phyloP scores from a whole-genome alignment of 2,113 vertebrate species.

The Calyptommatus sinebrachiatus region DNA sequence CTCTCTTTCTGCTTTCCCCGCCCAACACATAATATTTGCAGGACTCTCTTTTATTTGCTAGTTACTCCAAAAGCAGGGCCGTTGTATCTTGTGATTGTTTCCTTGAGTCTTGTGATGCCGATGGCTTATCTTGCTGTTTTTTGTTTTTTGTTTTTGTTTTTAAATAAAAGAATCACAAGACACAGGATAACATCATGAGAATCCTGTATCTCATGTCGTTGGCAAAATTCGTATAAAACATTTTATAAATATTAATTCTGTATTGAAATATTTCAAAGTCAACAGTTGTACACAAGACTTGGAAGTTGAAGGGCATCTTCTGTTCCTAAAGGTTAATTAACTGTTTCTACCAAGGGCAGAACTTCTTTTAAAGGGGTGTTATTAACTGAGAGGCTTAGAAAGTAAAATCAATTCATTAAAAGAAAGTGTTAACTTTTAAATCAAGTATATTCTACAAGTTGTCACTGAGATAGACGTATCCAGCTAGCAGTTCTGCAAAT shows the following conservation, averaged over 20 bases:
- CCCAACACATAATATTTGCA: background rate
- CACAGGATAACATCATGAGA: slow-evolving; percentile 3
- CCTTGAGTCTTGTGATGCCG: background rate
- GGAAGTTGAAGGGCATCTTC: background rate
- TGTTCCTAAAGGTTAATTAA: background rate
- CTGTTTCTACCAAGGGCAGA: background rate
- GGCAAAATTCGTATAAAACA: background rate
- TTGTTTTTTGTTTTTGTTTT: background rate
- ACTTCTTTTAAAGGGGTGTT: background rate
- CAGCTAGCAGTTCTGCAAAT: background rate
- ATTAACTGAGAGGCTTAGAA: background rate
- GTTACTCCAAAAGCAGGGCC: background rate
- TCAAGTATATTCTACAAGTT: background rate
- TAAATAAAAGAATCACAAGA: slow-evolving; percentile 25
- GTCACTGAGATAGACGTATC: background rate
- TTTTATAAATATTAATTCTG: background rate
- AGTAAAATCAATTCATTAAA: background rate
- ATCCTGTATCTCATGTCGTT: background rate
- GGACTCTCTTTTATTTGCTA: background rate
- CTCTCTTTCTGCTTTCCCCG: too few relatives aligned
- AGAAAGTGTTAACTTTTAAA: background rate
- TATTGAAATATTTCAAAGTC: background rate
- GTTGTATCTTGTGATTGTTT: slow-evolving; percentile 9
- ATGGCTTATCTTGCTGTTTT: background rate
- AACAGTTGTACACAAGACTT: background rate